A percentile compares a stretch with the other conserved stretches of the same genome.
These are phyloP conservation scores for Chrysogorgia sp. DNA, from an alignment of 92 coral and sea anemone genomes.

Conservation along the genomic window DNA sequence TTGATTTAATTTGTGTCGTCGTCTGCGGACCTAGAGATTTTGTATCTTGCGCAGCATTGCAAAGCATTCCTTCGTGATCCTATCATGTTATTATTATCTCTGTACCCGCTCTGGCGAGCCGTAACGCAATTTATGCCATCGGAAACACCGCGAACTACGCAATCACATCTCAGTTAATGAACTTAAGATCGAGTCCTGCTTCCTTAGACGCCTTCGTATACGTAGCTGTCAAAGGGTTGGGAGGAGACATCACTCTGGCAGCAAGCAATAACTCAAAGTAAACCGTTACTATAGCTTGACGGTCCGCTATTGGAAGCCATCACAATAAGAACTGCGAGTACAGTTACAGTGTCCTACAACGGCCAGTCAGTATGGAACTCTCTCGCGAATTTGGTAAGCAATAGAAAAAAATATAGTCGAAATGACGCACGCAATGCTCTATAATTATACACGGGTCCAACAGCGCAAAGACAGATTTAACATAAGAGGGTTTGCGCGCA, in stretches of 20 bases:
- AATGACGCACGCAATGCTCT: neutral
- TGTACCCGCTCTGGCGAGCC: neutral
- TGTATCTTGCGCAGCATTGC: slow-evolving; percentile 24
- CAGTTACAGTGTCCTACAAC: no score
- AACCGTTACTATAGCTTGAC: neutral
- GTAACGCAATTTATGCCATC: slow-evolving; percentile 31
- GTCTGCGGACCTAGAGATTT: slow-evolving; percentile 51
- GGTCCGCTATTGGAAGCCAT: no score
- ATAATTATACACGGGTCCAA: slow-evolving; percentile 12
- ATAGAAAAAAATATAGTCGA: neutral
- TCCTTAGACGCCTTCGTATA: no score
- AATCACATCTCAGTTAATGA: slow-evolving; percentile 27
- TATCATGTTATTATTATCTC: slow-evolving; percentile 10
- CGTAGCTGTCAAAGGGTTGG: neutral
- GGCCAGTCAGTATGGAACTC: no score
- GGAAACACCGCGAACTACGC: slow-evolving; percentile 13
- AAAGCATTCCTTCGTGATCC: slow-evolving; percentile 32
- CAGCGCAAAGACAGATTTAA: slow-evolving; percentile 25
- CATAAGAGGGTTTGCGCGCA: slow-evolving; percentile 38
- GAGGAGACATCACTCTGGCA: neutral
- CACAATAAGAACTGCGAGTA: no score
- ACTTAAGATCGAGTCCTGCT: no score
- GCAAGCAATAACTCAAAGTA: neutral
- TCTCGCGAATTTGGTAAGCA: no score
- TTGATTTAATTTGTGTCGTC: slow-evolving; percentile 33